Evolutionary conservation across 1,140 invertebrate species (phyloP).

Genomic region (Cyclina sinensis): DNA sequence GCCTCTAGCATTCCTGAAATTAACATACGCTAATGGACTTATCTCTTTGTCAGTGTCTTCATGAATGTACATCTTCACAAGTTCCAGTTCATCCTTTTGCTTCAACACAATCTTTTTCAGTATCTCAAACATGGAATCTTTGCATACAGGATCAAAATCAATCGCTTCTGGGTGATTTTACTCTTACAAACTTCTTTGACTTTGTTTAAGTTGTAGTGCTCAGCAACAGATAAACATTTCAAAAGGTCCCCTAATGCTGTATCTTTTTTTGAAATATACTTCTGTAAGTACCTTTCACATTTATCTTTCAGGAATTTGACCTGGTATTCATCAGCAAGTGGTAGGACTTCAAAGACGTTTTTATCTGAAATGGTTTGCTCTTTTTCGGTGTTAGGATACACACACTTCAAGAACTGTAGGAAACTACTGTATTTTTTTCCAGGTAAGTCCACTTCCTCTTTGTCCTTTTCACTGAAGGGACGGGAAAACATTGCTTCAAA

Average conservation of each 20-base stretch:
- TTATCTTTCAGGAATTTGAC: not conserved
- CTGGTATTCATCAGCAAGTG: constrained; percentile 45
- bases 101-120: not conserved
- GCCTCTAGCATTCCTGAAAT: not conserved
- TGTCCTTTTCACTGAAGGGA: constrained; percentile 12
- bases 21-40: not conserved
- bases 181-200: not conserved
- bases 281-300: constrained; percentile 11
- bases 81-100: not conserved
- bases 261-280: not conserved
- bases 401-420: constrained; percentile 11
- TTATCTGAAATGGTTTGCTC: not conserved
- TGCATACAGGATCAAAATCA: not conserved
- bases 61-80: not conserved
- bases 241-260: not conserved
- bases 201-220: not conserved
- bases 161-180: not conserved
- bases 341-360: constrained; percentile 13
- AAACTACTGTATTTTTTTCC: constrained; percentile 9
- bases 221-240: not conserved
- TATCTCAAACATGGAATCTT: not conserved
- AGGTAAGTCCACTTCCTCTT: not conserved
- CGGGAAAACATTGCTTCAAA: constrained; percentile 42
- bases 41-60: not conserved
- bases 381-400: not conserved